Conservation (phyloP, 2,888 invertebrate genomes). For the Hybos culiciformis region DNA sequence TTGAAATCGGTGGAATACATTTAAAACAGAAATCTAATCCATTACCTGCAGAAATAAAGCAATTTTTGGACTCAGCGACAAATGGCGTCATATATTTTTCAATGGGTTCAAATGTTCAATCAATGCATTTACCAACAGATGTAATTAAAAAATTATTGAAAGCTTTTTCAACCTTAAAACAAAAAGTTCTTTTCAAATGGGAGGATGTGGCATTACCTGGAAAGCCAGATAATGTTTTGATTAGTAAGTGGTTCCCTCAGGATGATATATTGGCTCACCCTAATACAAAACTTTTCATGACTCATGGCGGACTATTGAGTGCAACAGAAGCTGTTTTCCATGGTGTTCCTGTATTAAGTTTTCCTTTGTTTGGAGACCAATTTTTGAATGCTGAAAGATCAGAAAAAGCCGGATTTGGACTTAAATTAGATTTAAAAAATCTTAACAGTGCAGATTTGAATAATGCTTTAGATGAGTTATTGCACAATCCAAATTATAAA, state of each 20-base stretch:
- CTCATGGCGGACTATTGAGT: slow-evolving; percentile 40
- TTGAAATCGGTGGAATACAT: slow-evolving; percentile 44
- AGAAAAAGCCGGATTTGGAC: slow-evolving; percentile 23
- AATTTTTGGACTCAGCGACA: slow-evolving; percentile 32
- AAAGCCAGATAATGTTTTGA: slow-evolving; percentile 29
- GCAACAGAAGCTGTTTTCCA: slow-evolving; percentile 36
- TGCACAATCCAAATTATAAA: slow-evolving; percentile 30
- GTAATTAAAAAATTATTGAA: slow-evolving; percentile 32
- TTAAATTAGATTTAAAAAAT: slow-evolving; percentile 26
- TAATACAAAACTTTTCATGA: slow-evolving; percentile 38
- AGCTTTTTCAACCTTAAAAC: slow-evolving; percentile 33
- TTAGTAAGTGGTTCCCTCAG: slow-evolving; percentile 32
- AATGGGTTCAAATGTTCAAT: slow-evolving; percentile 34
- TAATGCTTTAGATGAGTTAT: slow-evolving; percentile 27
- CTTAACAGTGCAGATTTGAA: slow-evolving; percentile 24
- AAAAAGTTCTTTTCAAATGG: slow-evolving; percentile 38
- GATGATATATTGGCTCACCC: slow-evolving; percentile 35
- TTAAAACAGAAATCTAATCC: slow-evolving; percentile 30
- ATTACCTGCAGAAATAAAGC: slow-evolving; percentile 28
- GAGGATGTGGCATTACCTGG: slow-evolving; percentile 31
- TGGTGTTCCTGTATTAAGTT: slow-evolving; percentile 34
- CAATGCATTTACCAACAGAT: slow-evolving; percentile 32
- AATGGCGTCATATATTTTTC: slow-evolving; percentile 39
- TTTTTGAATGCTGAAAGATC: slow-evolving; percentile 25
- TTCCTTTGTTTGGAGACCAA: slow-evolving; percentile 34